Conservation (phyloP, 2,797 vertebrate genomes). For the Setipinna tenuifilis region DNA sequence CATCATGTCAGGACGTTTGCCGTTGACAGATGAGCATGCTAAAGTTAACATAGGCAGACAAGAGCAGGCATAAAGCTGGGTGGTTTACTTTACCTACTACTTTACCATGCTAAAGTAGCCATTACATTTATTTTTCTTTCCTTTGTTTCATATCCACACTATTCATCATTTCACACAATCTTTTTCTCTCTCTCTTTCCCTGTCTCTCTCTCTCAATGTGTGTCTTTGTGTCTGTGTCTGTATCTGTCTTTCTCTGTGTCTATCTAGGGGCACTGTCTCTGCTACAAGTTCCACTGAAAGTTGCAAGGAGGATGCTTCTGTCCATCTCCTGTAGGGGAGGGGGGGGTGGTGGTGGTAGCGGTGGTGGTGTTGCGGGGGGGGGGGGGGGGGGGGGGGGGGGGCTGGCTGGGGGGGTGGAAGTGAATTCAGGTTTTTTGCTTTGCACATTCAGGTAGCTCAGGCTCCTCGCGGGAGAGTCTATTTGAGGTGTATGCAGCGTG, state of each 20-base stretch:
- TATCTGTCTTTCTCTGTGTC: background rate
- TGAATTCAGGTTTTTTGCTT: background rate
- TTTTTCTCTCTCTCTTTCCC: background rate
- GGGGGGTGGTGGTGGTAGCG: no score
- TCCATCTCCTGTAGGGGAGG: background rate
- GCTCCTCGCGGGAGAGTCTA: slow-evolving; percentile 13
- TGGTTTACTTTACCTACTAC: background rate
- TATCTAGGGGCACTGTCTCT: background rate
- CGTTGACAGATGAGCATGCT: slow-evolving; percentile 2
- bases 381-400: background rate
- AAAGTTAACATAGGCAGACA: background rate
- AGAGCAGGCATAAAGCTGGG: background rate
- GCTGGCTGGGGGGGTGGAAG: background rate
- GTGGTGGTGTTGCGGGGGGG: background rate
- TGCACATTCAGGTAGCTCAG: background rate
- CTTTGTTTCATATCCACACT: background rate
- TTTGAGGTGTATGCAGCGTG: slow-evolving; percentile 3
- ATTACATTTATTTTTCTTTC: background rate
- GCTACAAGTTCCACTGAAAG: background rate
- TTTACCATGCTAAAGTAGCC: background rate
- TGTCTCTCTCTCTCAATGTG: background rate
- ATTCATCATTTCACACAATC: background rate
- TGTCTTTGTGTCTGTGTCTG: background rate
- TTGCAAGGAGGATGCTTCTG: background rate
- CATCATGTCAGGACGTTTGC: background rate